These are phyloP conservation scores for Vultur gryphus DNA, from an alignment of 2,797 vertebrate species.

Conservation along the genomic window DNA sequence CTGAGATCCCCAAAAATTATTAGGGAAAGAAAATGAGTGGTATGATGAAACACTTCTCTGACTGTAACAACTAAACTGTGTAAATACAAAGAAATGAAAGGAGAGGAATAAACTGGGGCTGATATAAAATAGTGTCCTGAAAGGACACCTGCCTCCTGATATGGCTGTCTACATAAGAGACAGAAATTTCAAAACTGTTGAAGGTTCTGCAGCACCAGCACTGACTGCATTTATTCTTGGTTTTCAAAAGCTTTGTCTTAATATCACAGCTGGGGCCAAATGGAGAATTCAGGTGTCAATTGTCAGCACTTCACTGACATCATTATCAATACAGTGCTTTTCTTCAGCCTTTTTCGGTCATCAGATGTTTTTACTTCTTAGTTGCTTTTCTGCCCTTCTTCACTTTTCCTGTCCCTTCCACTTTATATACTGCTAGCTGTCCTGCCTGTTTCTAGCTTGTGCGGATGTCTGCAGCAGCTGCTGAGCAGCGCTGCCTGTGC, in stretches of 20 bases:
- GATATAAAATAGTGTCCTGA: background rate
- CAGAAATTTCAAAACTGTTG: background rate
- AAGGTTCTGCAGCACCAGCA: background rate
- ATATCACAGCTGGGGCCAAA: background rate
- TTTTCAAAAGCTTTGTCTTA: background rate
- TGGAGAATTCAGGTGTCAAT: background rate
- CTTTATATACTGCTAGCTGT: background rate
- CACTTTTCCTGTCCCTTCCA: background rate
- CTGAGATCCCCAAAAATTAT: background rate
- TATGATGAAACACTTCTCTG: background rate
- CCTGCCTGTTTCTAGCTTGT: background rate
- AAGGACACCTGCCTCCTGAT: background rate
- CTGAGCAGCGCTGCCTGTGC: background rate
- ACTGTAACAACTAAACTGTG: background rate
- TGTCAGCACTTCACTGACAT: background rate
- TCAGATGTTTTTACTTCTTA: background rate
- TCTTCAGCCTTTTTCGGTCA: background rate
- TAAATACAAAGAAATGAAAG: background rate
- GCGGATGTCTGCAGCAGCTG: background rate
- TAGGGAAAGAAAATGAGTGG: rapidly evolving
- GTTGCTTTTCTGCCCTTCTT: background rate
- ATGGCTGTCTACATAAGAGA: background rate
- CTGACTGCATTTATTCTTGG: background rate
- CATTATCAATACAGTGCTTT: background rate
- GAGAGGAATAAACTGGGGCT: background rate